Evolutionary conservation across 2,888 invertebrate species (phyloP), one percentile per base, ranked within the genome.

Genomic region (Tipula confusa): DNA sequence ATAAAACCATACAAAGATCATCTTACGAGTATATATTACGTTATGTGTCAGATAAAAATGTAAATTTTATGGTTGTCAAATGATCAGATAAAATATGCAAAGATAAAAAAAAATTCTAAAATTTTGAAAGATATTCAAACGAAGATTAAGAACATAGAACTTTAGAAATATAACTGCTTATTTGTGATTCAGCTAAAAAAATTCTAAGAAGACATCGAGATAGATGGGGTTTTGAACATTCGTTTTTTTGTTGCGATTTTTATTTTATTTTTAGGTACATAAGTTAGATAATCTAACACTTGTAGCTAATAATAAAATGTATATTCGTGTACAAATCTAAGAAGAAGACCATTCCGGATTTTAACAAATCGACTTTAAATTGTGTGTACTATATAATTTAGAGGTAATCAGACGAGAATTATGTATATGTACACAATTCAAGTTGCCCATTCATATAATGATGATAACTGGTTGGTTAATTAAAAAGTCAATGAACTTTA

Each of bases 21-120:
- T 18, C 24, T 64, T 64, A 64, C 24, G 11, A 9, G 24, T 64
- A 11, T 64, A 2, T 64, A 64, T 31, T 64, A 64, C 24, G 24
- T 43, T 43, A 15, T 24, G 64, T 64, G 24, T 24, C 24, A 64
- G 64, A 64, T 64, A 64, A 64, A 64, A 18, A 64, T 64, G 64
- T 24, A 24, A 64, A 64, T 64, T 64, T 64, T 24, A 64, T 64
- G 64, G 64, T 64, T 64, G 64, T 64, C 64, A 64, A 64, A 64
- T 24, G 24, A 24, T 24, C 64, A 64, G 18, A 9, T 24, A 9
- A 24, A 64, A 64, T 2, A 64, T 24, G 6, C n/a, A 24, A 48
- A 64, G 24, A 64, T 64, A 64, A 6, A 64, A 48, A 64, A 64
- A 64, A n/a, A 5, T 36, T 36, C 2, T 43, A 43, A 24, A 64